phyloP scores from a whole-genome alignment of 2,888 invertebrate genomes.

The Itoplectis maculator region DNA sequence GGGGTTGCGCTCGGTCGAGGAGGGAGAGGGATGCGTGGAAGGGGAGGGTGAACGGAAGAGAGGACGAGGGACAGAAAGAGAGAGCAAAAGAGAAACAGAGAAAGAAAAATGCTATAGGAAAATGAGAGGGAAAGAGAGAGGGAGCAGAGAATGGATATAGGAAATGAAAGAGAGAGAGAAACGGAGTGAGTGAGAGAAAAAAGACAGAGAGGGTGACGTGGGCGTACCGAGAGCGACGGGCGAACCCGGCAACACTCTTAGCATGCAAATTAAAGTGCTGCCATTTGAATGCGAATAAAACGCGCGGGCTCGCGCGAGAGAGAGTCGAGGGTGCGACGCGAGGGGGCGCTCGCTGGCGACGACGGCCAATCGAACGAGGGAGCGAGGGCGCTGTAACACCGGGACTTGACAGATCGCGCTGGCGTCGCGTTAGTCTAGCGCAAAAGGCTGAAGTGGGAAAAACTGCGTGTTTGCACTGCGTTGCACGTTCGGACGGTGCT shows the following conservation, averaged over 20 bases:
- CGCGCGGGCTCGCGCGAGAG: slow-evolving; percentile 70
- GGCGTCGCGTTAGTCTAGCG: slow-evolving; percentile 5
- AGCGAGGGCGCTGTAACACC: slow-evolving; percentile 42
- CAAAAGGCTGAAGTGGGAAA: slow-evolving; percentile 72
- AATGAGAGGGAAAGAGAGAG: slow-evolving; percentile 51
- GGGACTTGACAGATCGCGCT: slow-evolving; percentile 79
- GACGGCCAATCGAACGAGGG: slow-evolving; percentile 30
- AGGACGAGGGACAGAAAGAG: slow-evolving; percentile 34
- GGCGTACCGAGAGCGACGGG: slow-evolving; percentile 74
- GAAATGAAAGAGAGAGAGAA: slow-evolving; percentile 39
- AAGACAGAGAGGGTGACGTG: slow-evolving; percentile 68
- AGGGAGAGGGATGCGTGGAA: slow-evolving; percentile 28
- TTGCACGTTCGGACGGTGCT: slow-evolving; percentile 6
- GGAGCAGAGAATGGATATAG: slow-evolving; percentile 61
- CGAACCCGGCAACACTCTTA: slow-evolving; percentile 80
- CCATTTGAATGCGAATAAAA: slow-evolving; percentile 84
- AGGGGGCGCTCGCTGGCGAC: slow-evolving; percentile 28
- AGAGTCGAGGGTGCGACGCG: slow-evolving; percentile 65
- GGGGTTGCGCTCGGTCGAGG: slow-evolving; percentile 63
- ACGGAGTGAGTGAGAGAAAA: slow-evolving; percentile 57
- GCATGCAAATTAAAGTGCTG: slow-evolving; percentile 85
- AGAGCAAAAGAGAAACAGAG: too few species aligned
- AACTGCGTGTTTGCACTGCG: slow-evolving; percentile 1
- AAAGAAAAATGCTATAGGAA: too few species aligned
- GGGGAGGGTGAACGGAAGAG: slow-evolving; percentile 40